phyloP scores from a whole-genome alignment of 2,888 invertebrate genomes.

The Parasteatoda lunata region DNA sequence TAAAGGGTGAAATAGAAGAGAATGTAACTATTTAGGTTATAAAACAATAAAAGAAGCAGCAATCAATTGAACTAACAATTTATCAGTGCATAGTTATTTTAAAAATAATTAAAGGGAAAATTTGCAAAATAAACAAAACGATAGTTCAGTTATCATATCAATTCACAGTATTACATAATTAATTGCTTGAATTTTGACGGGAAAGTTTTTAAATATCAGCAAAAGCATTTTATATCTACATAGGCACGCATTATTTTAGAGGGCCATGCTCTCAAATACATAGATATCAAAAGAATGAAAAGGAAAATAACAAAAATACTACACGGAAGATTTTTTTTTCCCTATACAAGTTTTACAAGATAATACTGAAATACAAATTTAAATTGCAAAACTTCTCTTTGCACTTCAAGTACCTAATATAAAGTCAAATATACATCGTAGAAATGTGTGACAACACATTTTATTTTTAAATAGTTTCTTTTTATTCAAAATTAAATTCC shows the following conservation, averaged over 20 bases:
- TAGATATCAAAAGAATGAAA: constrained; percentile 50
- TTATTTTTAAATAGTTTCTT: constrained; percentile 22
- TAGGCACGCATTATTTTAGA: constrained; percentile 50
- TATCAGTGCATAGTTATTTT: too few species aligned
- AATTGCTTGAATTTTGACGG: too few species aligned
- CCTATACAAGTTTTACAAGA: constrained; percentile 57
- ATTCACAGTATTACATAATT: too few species aligned
- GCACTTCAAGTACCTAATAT: constrained; percentile 55
- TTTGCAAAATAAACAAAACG: too few species aligned
- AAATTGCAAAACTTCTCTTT: constrained; percentile 49
- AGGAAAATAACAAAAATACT: constrained; percentile 28
- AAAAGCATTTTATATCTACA: constrained; percentile 58
- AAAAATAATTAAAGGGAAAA: too few species aligned
- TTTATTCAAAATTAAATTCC: constrained; percentile 36
- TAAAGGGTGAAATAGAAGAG: too few species aligned
- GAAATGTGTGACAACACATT: constrained; percentile 50
- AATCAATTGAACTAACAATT: too few species aligned
- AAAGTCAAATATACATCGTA: constrained; percentile 52
- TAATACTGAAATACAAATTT: constrained; percentile 66
- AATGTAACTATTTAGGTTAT: too few species aligned
- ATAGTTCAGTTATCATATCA: too few species aligned
- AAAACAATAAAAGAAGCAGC: too few species aligned
- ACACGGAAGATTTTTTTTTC: constrained; percentile 34
- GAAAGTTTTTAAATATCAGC: constrained; percentile 14
- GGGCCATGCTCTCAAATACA: constrained; percentile 51